Evolutionary conservation across 1,140 invertebrate genomes (phyloP), one percentile per base, ranked within the genome.

Genomic region (Lineus longissimus): DNA sequence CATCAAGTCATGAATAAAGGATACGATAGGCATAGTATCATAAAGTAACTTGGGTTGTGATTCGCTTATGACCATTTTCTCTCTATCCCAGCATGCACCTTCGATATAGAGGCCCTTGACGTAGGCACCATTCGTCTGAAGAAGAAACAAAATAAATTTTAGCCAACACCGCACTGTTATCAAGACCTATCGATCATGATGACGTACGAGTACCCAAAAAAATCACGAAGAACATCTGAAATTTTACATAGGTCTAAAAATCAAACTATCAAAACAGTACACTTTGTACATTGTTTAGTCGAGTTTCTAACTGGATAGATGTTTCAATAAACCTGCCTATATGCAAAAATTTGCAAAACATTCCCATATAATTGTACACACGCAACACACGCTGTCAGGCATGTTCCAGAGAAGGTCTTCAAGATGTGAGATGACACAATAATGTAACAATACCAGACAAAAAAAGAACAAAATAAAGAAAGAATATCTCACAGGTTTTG

Each of bases 11-110:
- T 41, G 9, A 6, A n/a, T n/a, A 64, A 79, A 79, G 76, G 76
- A 80, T 80, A 81, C 77, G 65, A 82, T 71, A 47, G 81, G 81
- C 69, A 81, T 73, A 11, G 69, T 61, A 58, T 81, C 80, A 68
- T 80, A 76, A 19, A 82, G 70, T 25, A 81, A 69, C 61, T 81
- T 81, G 2, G 78, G 73, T 0, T 69, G 55, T 30, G 79, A 79
- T 66, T 82, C 81, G 25, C 66, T 67, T 2, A 82, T 67, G 2
- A 73, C 68, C 64, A 73, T 71, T 36, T 55, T 66, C 27, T 70
- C 59, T 19, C 74, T 65, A 63, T 73, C 67, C 81, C 81, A 82
- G 19, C 78, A 63, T 13, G 80, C 81, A 57, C 81, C 81, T 67
- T 82, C 81, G 64, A 82, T 74, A 65, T 69, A 81, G 27, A 82